Percentiles rank a stretch among this genome's conserved stretches.
These are phyloP conservation scores for Gnathonemus longibarbis DNA, from an alignment of 2,113 vertebrate species.

Conservation along the genomic window DNA sequence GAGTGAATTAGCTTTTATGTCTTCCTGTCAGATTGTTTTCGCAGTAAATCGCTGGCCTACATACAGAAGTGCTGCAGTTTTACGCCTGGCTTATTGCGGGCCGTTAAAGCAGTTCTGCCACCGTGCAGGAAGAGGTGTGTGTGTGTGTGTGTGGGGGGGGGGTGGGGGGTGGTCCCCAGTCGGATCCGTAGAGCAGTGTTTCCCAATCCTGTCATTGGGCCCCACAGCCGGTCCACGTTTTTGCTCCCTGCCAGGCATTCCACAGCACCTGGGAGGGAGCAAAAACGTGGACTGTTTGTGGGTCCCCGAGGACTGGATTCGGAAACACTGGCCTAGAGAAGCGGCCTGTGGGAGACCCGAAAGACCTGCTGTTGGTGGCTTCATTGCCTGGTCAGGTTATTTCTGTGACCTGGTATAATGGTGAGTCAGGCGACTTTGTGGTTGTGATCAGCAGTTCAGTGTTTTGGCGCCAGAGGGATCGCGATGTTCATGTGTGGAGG, in stretches of 20 bases:
- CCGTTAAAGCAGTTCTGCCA: neutral
- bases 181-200: neutral
- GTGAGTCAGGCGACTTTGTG: neutral
- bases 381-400: neutral
- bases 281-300: neutral
- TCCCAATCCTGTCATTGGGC: neutral
- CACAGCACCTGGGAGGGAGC: neutral
- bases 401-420: neutral
- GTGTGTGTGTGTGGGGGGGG: neutral
- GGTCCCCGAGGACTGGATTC: neutral
- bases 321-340: neutral
- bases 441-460: neutral
- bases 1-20: slow-evolving; percentile 16
- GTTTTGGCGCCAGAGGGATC: neutral
- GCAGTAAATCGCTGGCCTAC: neutral
- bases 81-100: neutral
- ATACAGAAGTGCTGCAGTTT: neutral
- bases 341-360: no score
- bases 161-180: neutral
- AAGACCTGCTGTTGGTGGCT: neutral
- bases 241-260: neutral
- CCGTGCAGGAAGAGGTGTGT: neutral
- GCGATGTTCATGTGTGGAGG: neutral
- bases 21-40: slow-evolving; percentile 12
- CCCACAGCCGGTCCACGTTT: neutral